These are phyloP conservation scores for Platycheirus rosarum DNA, from an alignment of 2,888 invertebrate genomes.

Conservation along the genomic window DNA sequence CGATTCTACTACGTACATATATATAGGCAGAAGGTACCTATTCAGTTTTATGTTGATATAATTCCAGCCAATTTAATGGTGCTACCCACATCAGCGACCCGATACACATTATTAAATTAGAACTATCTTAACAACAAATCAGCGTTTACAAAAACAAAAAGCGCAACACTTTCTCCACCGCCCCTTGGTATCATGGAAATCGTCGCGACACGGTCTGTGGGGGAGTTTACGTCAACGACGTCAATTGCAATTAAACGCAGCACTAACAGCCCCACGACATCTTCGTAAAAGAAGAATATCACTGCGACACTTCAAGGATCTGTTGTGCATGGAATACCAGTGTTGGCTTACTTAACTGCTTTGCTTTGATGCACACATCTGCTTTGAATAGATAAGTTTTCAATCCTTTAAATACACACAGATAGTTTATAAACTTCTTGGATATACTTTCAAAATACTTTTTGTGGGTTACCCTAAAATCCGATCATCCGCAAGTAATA, in stretches of 20 bases:
- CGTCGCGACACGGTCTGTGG: slow-evolving; percentile 14
- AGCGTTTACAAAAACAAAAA: slow-evolving; percentile 18
- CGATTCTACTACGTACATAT: no score
- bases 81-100: slow-evolving; percentile 28
- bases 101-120: slow-evolving; percentile 52
- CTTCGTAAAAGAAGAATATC: slow-evolving; percentile 41
- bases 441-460: background rate
- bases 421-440: slow-evolving; percentile 8
- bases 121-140: slow-evolving; percentile 17
- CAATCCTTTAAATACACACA: slow-evolving; percentile 39
- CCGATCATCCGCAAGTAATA: slow-evolving; percentile 34
- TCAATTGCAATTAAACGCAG: slow-evolving; percentile 63
- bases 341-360: slow-evolving; percentile 38
- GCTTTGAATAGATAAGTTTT: slow-evolving; percentile 47
- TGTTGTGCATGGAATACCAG: slow-evolving; percentile 19
- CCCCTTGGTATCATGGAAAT: slow-evolving; percentile 19
- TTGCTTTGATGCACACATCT: slow-evolving; percentile 39
- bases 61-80: slow-evolving; percentile 63
- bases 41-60: no score
- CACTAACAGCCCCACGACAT: slow-evolving; percentile 26
- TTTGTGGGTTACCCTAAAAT: slow-evolving; percentile 17
- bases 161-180: slow-evolving; percentile 59
- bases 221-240: slow-evolving; percentile 41
- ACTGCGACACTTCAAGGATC: slow-evolving; percentile 51
- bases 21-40: no score